Base-by-base conservation (phyloP, 2,888 invertebrate species). In the Parnassius orleans region DNA sequence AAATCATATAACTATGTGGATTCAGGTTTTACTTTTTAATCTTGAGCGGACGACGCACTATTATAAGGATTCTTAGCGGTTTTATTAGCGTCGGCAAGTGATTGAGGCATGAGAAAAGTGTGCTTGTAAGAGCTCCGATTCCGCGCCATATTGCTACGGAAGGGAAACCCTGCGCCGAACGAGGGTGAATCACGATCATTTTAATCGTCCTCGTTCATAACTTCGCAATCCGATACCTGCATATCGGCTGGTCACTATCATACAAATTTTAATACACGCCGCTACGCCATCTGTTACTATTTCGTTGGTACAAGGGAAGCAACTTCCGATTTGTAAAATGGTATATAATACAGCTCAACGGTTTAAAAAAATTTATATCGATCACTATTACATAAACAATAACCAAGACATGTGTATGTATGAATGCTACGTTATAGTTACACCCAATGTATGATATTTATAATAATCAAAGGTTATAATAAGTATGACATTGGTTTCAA, bases 51-150 rank as follows among this genome's bases (percentile, higher is more conserved):
- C 54, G 54, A 41, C 24, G 19, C n/a, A 33, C n/a, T 24, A 33
- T 15, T 52, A 65, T 87, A 88, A 78, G 87, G 90, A 79, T 89
- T 89, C 90, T 66, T 71, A 68, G 67, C 72, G 69, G 65, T 65
- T 57, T 68, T 66, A 66, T 71, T 67, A 75, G 44, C 55, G 58
- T 54, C 51, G 63, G 50, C 51, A 51, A 56, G 61, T 61, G 58
- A 59, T 59, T 63, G 58, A 59, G 67, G 71, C 79, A 78, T 84
- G 84, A 83, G 87, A 88, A 80, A 77, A 78, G 65, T 71, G 77
- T 72, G 77, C 80, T 87, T 87, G 84, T 85, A 86, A 76, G 84
- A 82, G 83, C 81, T 87, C 87, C 65, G 76, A 78, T 79, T 81
- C 76, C 78, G 77, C 78, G 73, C 78, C 87, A 86, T 84, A 81